Base-by-base conservation (phyloP, 2,797 vertebrate genomes). In the Ispidina lecontei region DNA sequence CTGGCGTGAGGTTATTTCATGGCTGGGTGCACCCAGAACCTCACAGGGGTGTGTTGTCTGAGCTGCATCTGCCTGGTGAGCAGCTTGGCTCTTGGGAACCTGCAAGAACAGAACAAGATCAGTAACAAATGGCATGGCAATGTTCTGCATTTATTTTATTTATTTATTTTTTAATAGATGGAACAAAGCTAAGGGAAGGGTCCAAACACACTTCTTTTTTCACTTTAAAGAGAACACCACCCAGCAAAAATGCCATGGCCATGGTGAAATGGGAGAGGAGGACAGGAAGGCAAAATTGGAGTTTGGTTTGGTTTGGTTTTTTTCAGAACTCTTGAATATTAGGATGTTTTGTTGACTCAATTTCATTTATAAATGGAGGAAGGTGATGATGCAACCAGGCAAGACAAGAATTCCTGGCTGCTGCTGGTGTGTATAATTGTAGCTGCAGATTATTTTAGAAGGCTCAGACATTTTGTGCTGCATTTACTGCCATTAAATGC, bases 121-220 rank as follows among this genome's bases (percentile, higher is more conserved):
- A 29, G 7, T 26, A 85, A 67, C 9, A 75, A 90, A 63, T 13
- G 37, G 37, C 37, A 39, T 14, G 37, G 37, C 37, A 39, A 14
- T 39, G 37, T 39, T 39, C 37, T 39, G 37, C 14, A 14, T 39
- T 39, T 39, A 39, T 37, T 37, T 37, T 37, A 37, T 37, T 37
- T 37, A 37, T 37, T 35, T 37, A 12, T 63, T 68, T 54, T 37
- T 37, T 37, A 14, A 37, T 6, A 62, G 12, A 12, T 41, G 41
- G 90, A 78, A 43, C 33, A 71, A 73, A 69, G 23, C 14, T 54
- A 79, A 74, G 10, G 12, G 47, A 78, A 56, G 8, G 6, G 35
- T 4, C n/a, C 10, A 59, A 56, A 58, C 0, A 4, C 69, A 6
- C 33, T 26, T 1, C 37, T 11, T 1, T 8, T 86, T 73, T 18